These are phyloP conservation scores for Lethrus apterus DNA, from an alignment of 1,140 invertebrate species.

Conservation along the genomic window DNA sequence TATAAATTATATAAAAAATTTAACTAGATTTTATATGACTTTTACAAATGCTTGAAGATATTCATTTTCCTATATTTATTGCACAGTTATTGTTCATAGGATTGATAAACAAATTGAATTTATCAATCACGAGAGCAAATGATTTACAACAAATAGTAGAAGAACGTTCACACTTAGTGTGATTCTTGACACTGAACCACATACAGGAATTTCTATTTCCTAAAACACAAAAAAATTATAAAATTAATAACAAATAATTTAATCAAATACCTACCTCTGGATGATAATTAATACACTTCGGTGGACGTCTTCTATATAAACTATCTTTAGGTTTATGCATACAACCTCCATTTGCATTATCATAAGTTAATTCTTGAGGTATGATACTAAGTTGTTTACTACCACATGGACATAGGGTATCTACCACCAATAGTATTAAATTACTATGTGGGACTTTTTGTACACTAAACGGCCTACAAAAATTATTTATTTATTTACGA, in stretches of 20 bases:
- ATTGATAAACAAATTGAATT: conserved; percentile 13
- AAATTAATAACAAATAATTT: conserved; percentile 3
- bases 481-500: no score
- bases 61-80: conserved; percentile 10
- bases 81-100: conserved; percentile 2
- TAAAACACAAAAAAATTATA: conserved; percentile 22
- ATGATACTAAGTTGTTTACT: conserved; percentile 74
- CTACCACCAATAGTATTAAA: conserved; percentile 80
- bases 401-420: conserved; percentile 82
- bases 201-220: conserved; percentile 68
- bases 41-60: conserved; percentile 15
- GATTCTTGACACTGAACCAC: conserved; percentile 45
- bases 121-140: conserved; percentile 14
- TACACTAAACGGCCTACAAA: conserved; percentile 76
- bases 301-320: conserved; percentile 55
- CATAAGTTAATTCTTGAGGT: conserved; percentile 59
- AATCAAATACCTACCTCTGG: conserved; percentile 55
- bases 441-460: conserved; percentile 89
- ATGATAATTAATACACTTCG: conserved; percentile 81
- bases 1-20: conserved; percentile 38
- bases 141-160: conserved; percentile 14
- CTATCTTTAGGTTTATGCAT: conserved; percentile 36
- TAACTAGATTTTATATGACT: conserved; percentile 31
- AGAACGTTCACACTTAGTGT: conserved; percentile 17
- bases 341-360: conserved; percentile 34